Percentiles rank a stretch among this genome's conserved stretches.
phyloP scores from a whole-genome alignment of 2,888 invertebrate species.

The Molanna angustata region DNA sequence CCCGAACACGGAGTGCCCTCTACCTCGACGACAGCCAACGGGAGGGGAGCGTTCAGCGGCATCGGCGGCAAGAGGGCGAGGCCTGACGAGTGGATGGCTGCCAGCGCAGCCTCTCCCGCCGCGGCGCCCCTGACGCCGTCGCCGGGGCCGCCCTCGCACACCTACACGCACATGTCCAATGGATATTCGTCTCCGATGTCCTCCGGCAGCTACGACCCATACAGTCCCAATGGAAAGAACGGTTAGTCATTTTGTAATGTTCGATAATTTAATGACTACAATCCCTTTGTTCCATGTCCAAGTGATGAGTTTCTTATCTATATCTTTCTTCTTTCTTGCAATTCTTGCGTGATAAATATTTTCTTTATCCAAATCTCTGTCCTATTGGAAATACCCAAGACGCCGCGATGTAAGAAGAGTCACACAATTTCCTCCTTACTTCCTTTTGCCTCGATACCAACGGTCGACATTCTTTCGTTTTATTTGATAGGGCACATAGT shows the following conservation, averaged over 20 bases:
- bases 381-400: no score
- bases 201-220: constrained; percentile 85
- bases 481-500: no score
- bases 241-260: constrained; percentile 56
- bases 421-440: no score
- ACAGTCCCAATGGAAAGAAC: constrained; percentile 86
- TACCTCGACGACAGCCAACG: constrained; percentile 40
- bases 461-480: no score
- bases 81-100: constrained; percentile 56
- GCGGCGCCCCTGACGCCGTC: constrained; percentile 65
- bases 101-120: constrained; percentile 41
- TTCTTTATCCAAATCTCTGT: background rate
- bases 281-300: background rate
- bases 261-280: background rate
- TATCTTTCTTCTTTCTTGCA: background rate
- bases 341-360: background rate
- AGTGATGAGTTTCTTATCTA: background rate
- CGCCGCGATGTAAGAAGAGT: no score
- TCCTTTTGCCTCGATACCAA: no score
- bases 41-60: constrained; percentile 35
- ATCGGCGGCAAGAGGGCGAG: constrained; percentile 53
- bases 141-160: constrained; percentile 55
- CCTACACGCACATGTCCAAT: constrained; percentile 60
- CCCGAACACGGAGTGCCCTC: constrained; percentile 38
- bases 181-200: constrained; percentile 86